Percentiles rank a stretch among this genome's conserved stretches.
Conservation (phyloP, 2,797 vertebrate genomes). For the Enteromius viviparus region DNA sequence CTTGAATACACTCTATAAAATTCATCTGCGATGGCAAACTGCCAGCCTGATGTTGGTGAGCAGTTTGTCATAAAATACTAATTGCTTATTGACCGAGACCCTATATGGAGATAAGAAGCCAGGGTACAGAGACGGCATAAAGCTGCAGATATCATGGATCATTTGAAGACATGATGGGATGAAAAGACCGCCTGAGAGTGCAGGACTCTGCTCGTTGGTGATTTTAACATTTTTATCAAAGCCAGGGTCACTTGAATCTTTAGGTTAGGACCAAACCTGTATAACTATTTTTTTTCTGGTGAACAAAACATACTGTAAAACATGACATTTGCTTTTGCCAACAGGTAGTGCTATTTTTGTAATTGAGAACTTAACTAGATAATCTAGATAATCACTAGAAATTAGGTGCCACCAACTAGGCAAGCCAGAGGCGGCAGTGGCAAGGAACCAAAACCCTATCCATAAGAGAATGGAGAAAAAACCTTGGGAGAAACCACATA, state of each 20-base stretch:
- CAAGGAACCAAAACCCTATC: no score
- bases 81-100: constrained; percentile 79
- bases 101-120: constrained; percentile 67
- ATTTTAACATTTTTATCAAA: constrained; percentile 49
- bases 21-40: constrained; percentile 67
- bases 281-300: background rate
- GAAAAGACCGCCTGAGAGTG: constrained; percentile 46
- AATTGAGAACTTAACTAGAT: no score
- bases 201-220: constrained; percentile 44
- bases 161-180: constrained; percentile 60
- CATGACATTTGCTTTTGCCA: background rate
- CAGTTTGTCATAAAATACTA: constrained; percentile 81
- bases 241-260: background rate
- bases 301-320: background rate
- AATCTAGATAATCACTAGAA: no score
- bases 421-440: no score
- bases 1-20: constrained; percentile 73
- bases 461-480: no score
- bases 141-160: constrained; percentile 61
- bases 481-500: no score
- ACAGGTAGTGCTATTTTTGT: no score
- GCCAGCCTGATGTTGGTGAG: constrained; percentile 65
- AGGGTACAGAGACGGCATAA: constrained; percentile 57
- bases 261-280: background rate
- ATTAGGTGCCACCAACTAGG: no score